phyloP scores from a whole-genome alignment of 2,888 invertebrate species.

The Atherix ibis region DNA sequence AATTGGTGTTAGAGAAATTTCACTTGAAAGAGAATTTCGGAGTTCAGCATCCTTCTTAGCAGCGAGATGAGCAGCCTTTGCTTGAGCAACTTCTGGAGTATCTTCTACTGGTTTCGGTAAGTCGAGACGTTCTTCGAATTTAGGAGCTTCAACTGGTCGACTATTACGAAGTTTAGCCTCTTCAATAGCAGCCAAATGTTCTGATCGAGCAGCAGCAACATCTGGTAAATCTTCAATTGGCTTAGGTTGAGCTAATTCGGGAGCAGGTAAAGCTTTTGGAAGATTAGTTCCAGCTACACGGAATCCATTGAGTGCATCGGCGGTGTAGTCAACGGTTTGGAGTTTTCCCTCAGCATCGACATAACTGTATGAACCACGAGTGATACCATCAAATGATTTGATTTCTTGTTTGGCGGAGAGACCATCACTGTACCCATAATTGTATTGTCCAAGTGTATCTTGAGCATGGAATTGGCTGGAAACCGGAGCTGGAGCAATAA shows the following conservation, averaged over 20 bases:
- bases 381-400: conserved; percentile 35
- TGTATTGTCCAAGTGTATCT: conserved; percentile 38
- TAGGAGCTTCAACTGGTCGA: conserved; percentile 29
- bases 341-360: conserved; percentile 37
- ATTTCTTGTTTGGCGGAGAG: conserved; percentile 38
- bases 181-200: conserved; percentile 21
- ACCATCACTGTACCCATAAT: conserved; percentile 38
- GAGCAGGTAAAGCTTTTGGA: conserved; percentile 20
- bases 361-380: conserved; percentile 38
- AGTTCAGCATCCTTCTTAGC: conserved; percentile 22
- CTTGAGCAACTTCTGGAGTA: conserved; percentile 31
- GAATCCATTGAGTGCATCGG: conserved; percentile 37
- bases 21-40: conserved; percentile 9
- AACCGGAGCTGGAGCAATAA: conserved; percentile 11
- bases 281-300: conserved; percentile 39
- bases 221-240: conserved; percentile 19
- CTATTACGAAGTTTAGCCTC: conserved; percentile 16
- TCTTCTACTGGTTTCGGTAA: conserved; percentile 23
- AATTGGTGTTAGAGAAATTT: neutral
- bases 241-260: conserved; percentile 12
- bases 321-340: conserved; percentile 36
- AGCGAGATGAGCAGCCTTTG: conserved; percentile 26
- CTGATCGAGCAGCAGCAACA: conserved; percentile 19
- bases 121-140: conserved; percentile 18
- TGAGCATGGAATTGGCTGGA: conserved; percentile 37